phyloP scores from a whole-genome alignment of 2,113 vertebrate genomes.

The Petromus typicus region DNA sequence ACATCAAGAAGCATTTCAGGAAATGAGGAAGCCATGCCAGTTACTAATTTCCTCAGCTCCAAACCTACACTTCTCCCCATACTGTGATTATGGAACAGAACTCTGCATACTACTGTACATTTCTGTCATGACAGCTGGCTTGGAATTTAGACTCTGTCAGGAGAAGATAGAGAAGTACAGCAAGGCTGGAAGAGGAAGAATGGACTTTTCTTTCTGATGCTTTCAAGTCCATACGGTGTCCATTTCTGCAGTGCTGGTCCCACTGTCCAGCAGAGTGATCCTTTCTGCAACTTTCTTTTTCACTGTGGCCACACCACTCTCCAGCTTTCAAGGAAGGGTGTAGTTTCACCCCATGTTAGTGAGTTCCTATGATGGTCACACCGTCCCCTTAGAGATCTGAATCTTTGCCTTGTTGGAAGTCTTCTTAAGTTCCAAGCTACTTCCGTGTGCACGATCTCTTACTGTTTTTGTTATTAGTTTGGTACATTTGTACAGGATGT shows the following conservation, averaged over 20 bases:
- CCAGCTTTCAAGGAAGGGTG: not conserved
- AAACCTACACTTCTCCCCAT: not conserved
- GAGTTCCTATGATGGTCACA: not conserved
- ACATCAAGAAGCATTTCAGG: not conserved
- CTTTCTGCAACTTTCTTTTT: not conserved
- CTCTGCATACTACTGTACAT: not conserved
- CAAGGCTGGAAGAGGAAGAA: not conserved
- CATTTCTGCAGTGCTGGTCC: rapidly evolving
- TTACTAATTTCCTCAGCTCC: slow-evolving; percentile 3
- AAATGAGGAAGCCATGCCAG: not conserved
- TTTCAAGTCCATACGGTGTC: not conserved
- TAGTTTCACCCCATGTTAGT: not conserved
- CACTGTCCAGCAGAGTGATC: not conserved
- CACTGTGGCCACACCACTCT: not conserved
- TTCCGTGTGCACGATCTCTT: not conserved
- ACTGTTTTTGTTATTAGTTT: not conserved
- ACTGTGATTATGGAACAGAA: not conserved
- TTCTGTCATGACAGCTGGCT: not conserved
- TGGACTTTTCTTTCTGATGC: not conserved
- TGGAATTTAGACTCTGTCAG: not conserved
- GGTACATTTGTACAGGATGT: not conserved
- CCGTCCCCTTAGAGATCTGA: not conserved
- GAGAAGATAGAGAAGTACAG: not conserved
- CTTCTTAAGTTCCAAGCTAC: not conserved
- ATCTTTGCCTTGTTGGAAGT: not conserved